Conservation (phyloP, 2,797 vertebrate genomes). For the Rousettus madagascariensis region DNA sequence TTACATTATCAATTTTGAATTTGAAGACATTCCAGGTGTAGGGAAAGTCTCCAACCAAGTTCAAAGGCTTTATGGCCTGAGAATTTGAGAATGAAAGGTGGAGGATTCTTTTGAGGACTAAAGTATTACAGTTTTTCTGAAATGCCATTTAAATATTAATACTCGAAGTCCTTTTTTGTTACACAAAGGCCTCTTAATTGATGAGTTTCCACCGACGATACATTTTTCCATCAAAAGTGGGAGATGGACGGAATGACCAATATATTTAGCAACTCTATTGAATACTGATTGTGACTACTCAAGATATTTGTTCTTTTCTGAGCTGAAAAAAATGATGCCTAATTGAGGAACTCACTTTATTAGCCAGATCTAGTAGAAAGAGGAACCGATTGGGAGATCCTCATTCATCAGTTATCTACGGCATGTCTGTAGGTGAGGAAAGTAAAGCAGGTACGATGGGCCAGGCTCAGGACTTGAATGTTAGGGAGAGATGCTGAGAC, state of each 20-base stretch:
- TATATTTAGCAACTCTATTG: not conserved
- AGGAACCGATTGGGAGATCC: not conserved
- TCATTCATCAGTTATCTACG: not conserved
- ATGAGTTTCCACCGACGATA: not conserved
- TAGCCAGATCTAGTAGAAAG: not conserved
- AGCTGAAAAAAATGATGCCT: not conserved
- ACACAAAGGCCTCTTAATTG: not conserved
- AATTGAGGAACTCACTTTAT: not conserved
- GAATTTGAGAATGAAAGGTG: not conserved
- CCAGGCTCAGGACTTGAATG: not conserved
- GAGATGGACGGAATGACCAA: not conserved
- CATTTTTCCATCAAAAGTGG: not conserved
- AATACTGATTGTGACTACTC: not conserved
- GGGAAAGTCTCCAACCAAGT: not conserved
- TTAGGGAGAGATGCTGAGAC: not conserved
- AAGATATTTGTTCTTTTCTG: not conserved
- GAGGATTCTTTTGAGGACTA: not conserved
- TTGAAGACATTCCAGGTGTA: not conserved
- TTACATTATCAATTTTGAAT: not conserved
- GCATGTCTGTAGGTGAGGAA: not conserved
- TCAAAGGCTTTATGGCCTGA: not conserved
- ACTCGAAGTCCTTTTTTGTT: not conserved
- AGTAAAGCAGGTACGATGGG: not conserved
- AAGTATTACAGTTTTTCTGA: not conserved
- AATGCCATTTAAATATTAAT: slow-evolving; percentile 7